These are phyloP conservation scores for Oscheius sp. DNA, from an alignment of 2,888 invertebrate genomes.

Conservation along the genomic window DNA sequence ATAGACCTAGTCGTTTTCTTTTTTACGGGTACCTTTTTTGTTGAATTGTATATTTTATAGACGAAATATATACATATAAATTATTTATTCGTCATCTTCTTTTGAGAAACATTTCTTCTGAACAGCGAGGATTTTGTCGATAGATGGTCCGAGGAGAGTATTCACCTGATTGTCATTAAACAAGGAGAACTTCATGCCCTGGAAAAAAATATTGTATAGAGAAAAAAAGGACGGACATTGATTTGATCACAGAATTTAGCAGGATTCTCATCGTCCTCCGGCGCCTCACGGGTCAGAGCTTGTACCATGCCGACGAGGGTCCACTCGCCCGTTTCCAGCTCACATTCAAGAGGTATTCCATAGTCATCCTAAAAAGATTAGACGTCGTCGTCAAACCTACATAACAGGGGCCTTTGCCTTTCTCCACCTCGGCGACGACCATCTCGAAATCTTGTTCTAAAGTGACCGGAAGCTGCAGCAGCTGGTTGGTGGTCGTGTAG, in stretches of 20 bases:
- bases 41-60: slow-evolving; percentile 3
- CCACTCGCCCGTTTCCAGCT: background rate
- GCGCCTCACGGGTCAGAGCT: background rate
- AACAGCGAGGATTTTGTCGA: background rate
- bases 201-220: background rate
- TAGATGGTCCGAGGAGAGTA: background rate
- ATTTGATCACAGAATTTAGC: background rate
- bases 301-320: slow-evolving; percentile 24
- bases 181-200: slow-evolving; percentile 20
- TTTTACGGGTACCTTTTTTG: slow-evolving; percentile 8
- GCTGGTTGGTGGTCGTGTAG: background rate
- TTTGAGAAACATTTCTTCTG: slow-evolving; percentile 2
- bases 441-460: slow-evolving; percentile 22
- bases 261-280: slow-evolving; percentile 9
- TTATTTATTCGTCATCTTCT: slow-evolving; percentile 9
- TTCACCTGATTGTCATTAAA: background rate
- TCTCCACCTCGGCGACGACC: background rate
- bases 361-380: slow-evolving; percentile 13
- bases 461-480: background rate
- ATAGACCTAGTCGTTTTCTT: slow-evolving; percentile 13
- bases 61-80: slow-evolving; percentile 3
- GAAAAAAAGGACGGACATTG: background rate
- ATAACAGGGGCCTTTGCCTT: slow-evolving; percentile 12
- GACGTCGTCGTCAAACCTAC: background rate
- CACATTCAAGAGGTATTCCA: slow-evolving; percentile 21